A percentile compares a stretch with the other conserved stretches of the same genome.
These are phyloP conservation scores for Pygocentrus nattereri DNA, from an alignment of 2,797 vertebrate genomes.

Conservation along the genomic window DNA sequence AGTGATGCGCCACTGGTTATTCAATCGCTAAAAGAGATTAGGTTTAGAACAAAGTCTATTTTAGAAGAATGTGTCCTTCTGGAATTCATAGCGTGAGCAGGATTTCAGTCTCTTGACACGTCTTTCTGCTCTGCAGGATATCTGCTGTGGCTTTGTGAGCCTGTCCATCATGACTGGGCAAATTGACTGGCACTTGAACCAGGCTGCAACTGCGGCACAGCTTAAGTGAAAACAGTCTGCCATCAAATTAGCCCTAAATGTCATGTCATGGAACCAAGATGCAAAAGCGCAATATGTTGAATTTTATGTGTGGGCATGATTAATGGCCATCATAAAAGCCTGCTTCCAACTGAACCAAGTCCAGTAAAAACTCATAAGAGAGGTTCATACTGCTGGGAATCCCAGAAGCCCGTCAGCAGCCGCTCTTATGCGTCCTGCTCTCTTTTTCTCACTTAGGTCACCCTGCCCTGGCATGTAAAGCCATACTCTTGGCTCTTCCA, in stretches of 20 bases:
- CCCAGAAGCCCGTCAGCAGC: constrained; percentile 49
- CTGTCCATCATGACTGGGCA: constrained; percentile 41
- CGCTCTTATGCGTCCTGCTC: constrained; percentile 46
- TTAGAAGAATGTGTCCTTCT: constrained; percentile 1
- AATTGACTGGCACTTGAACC: constrained; percentile 35
- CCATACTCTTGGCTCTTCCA: constrained; percentile 22
- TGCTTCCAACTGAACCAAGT: constrained; percentile 51
- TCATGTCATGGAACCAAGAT: constrained; percentile 56
- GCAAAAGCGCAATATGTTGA: constrained; percentile 42
- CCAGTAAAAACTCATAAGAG: constrained; percentile 59
- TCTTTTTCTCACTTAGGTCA: constrained; percentile 64
- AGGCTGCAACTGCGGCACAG: constrained; percentile 29
- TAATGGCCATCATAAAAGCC: constrained; percentile 51
- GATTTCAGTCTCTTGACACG: constrained; percentile 25
- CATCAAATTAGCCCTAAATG: constrained; percentile 59
- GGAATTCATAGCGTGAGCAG: constrained; percentile 19
- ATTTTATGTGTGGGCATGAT: constrained; percentile 60
- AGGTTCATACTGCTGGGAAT: constrained; percentile 52
- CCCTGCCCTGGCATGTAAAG: constrained; percentile 52
- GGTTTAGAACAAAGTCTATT: constrained; percentile 21
- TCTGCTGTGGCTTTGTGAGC: constrained; percentile 35
- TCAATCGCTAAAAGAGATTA: constrained; percentile 14
- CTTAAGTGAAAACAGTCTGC: constrained; percentile 46
- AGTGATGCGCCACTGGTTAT: constrained; percentile 11
- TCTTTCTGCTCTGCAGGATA: constrained; percentile 39